Base-by-base conservation (phyloP, 2,888 invertebrate genomes). In the Pristionchus mayeri region DNA sequence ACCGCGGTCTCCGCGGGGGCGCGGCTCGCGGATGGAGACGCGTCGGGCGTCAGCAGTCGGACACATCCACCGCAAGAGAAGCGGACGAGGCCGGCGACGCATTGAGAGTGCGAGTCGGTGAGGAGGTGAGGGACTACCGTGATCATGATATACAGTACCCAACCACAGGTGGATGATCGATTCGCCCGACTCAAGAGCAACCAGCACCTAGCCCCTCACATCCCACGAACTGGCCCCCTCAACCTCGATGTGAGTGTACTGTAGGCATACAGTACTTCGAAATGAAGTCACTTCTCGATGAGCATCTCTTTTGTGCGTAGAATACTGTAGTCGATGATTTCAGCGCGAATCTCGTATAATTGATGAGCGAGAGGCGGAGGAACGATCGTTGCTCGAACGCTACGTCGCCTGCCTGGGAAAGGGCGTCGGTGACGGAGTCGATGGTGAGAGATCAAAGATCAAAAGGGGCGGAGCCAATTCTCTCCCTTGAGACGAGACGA, bases 381-480 rank as follows among this genome's bases (percentile, higher is more conserved):
- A 71, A 40, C 37, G 40, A 6, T n/a, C n/a, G 7, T n/a, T 71
- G 11, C 71, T 71, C 44, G 44, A 71, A 11, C 40, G 71, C 3
- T 71, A 13, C 40, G 40, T 71, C 9, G 6, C 71, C n/a, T 71
- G 40, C 71, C 37, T 71, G 71, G 71, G 40, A 40, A 71, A 71
- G 44, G 71, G 40, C 2, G 71, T 71, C 71, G 71, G 71, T 0
- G 71, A 71, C 40, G 71, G 71, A 37, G n/a, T 71, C 71, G 71
- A 71, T 40, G 71, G 71, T 71, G 16, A 54, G 54, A 21, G n/a
- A 71, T 2, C 30, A 34, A 24, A 57, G 24, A 7, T 16, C 37
- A 30, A 67, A 21, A 37, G 37, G 67, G 67, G 30, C 27, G 30
- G 34, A 40, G 67, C 21, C 67, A 67, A 1, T 2, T 21, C 3